Evolutionary conservation across 2,113 vertebrate species (phyloP).

Genomic region (Podocnemis expansa): DNA sequence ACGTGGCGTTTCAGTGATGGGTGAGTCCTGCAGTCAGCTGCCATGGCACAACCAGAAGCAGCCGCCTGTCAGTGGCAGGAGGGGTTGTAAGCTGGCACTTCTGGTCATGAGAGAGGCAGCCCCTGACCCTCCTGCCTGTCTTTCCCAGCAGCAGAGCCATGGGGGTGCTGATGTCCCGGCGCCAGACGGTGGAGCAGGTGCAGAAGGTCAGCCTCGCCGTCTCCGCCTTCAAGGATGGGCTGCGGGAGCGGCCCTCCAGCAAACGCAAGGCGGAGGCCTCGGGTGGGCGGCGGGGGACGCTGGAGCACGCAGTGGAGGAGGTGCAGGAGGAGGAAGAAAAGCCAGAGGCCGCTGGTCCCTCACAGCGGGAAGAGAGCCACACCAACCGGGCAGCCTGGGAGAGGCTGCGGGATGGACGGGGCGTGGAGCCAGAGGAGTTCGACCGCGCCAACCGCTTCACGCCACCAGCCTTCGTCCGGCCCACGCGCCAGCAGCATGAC

Average conservation of each 20-base stretch:
- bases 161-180: conserved; percentile 97
- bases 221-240: conserved; percentile 91
- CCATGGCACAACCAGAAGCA: neutral
- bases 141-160: conserved; percentile 78
- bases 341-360: conserved; percentile 42
- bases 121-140: neutral
- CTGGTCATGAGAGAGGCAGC: neutral
- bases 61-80: neutral
- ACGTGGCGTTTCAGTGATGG: neutral
- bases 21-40: neutral
- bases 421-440: conserved; percentile 94
- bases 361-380: conserved; percentile 76
- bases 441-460: conserved; percentile 87
- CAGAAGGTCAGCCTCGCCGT: conserved; percentile 95
- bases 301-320: conserved; percentile 77
- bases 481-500: conserved; percentile 87
- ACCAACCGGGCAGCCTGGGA: conserved; percentile 89
- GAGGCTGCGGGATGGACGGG: conserved; percentile 91
- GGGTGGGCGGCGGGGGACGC: conserved; percentile 57
- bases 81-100: accelerated
- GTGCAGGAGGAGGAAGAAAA: conserved; percentile 74
- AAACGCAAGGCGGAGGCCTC: conserved; percentile 67
- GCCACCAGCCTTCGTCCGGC: conserved; percentile 88
- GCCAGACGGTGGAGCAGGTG: conserved; percentile 97
- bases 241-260: conserved; percentile 82